A percentile compares a stretch with the other conserved stretches of the same genome.
Evolutionary conservation across 1,140 invertebrate species (phyloP).

Genomic region (Drosophila teissieri): DNA sequence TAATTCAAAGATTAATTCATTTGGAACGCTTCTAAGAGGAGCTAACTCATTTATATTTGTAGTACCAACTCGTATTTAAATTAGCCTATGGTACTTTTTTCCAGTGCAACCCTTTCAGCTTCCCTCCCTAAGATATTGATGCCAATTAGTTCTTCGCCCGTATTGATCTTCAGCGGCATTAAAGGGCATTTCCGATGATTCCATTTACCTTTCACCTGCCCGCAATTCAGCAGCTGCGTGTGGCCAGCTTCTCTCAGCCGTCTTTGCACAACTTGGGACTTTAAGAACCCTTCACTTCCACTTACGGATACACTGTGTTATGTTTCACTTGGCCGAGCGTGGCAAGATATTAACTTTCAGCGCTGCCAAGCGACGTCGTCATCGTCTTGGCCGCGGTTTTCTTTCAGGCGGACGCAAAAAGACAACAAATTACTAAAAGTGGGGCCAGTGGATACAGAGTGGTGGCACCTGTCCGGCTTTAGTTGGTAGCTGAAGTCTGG

Average conservation of each 20-base stretch:
- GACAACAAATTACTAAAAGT: too few species aligned
- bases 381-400: slow-evolving; percentile 56
- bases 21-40: background rate
- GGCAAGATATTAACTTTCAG: slow-evolving; percentile 71
- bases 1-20: too few species aligned
- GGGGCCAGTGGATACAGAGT: background rate
- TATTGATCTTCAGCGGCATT: slow-evolving; percentile 37
- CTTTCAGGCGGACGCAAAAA: slow-evolving; percentile 13
- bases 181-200: slow-evolving; percentile 36
- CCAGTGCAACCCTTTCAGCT: slow-evolving; percentile 16
- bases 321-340: slow-evolving; percentile 53
- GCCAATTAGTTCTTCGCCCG: slow-evolving; percentile 28
- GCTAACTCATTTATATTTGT: background rate
- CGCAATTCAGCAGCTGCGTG: slow-evolving; percentile 26
- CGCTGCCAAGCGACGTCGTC: slow-evolving; percentile 29
- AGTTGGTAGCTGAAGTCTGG: slow-evolving; percentile 41
- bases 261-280: slow-evolving; percentile 6
- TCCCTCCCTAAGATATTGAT: slow-evolving; percentile 27
- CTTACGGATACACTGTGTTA: slow-evolving; percentile 44
- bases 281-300: slow-evolving; percentile 64
- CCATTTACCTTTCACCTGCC: slow-evolving; percentile 41
- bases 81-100: background rate
- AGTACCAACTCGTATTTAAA: background rate
- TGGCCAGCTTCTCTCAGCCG: slow-evolving; percentile 6
- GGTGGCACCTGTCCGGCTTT: slow-evolving; percentile 10